Conservation (phyloP, 2,113 vertebrate genomes). For the human (Homo sapiens) region DNA sequence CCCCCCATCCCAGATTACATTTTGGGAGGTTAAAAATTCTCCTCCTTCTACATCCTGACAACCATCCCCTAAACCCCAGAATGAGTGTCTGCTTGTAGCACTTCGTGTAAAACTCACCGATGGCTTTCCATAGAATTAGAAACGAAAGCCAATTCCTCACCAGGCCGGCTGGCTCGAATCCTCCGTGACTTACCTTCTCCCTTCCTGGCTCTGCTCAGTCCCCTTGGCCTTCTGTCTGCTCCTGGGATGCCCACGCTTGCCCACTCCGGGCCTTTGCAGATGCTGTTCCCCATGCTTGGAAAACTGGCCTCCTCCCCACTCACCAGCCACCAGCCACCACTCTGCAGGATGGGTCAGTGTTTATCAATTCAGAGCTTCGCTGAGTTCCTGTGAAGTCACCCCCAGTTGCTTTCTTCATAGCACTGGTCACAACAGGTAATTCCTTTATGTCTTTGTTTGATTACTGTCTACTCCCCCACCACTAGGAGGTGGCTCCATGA, state of each 20-base stretch:
- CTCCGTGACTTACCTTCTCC: neutral
- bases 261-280: neutral
- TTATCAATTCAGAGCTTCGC: neutral
- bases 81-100: neutral
- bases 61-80: no score
- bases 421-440: fast-evolving
- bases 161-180: neutral
- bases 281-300: neutral
- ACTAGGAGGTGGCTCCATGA: neutral
- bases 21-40: neutral
- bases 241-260: neutral
- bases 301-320: neutral
- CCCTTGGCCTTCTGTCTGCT: neutral
- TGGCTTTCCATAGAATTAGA: neutral
- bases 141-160: neutral
- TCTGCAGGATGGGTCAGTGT: no score
- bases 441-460: neutral
- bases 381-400: neutral
- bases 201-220: neutral
- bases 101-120: neutral
- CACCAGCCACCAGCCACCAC: no score
- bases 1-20: neutral
- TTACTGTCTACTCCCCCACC: fast-evolving
- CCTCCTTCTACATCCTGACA: neutral
- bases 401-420: neutral